These are phyloP conservation scores for Crotalus viridis DNA, from an alignment of 2,113 vertebrate species.

Conservation along the genomic window DNA sequence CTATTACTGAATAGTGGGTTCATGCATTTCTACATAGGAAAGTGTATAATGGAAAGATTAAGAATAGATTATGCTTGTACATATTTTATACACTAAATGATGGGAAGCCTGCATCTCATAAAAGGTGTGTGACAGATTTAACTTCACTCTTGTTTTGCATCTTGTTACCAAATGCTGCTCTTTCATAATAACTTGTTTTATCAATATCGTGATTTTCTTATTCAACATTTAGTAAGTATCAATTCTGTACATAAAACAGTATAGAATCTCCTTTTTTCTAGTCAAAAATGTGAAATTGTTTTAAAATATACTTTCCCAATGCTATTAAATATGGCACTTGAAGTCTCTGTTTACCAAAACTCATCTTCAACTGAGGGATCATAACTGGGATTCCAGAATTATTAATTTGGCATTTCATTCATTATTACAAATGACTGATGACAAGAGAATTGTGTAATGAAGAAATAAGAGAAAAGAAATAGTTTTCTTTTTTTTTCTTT, in stretches of 20 bases:
- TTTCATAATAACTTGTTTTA: background rate
- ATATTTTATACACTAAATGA: background rate
- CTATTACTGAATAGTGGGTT: background rate
- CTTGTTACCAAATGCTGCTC: background rate
- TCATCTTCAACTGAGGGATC: background rate
- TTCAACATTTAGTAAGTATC: background rate
- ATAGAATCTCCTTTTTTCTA: background rate
- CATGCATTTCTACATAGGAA: background rate
- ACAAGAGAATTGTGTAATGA: background rate
- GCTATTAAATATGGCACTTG: background rate
- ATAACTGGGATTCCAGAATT: background rate
- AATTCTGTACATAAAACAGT: background rate
- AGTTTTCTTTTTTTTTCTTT: background rate
- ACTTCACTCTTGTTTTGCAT: background rate
- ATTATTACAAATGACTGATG: background rate
- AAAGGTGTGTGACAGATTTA: background rate
- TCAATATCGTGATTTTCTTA: background rate
- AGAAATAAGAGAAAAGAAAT: background rate
- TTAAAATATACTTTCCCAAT: background rate
- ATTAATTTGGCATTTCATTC: background rate
- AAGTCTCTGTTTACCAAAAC: background rate
- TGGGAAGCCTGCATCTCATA: background rate
- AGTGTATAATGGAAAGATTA: background rate
- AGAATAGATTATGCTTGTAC: background rate
- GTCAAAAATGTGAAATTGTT: background rate